Evolutionary conservation across 2,113 vertebrate species (phyloP), one percentile per base, ranked within the genome.

Genomic region (Oreochromis aureus): DNA sequence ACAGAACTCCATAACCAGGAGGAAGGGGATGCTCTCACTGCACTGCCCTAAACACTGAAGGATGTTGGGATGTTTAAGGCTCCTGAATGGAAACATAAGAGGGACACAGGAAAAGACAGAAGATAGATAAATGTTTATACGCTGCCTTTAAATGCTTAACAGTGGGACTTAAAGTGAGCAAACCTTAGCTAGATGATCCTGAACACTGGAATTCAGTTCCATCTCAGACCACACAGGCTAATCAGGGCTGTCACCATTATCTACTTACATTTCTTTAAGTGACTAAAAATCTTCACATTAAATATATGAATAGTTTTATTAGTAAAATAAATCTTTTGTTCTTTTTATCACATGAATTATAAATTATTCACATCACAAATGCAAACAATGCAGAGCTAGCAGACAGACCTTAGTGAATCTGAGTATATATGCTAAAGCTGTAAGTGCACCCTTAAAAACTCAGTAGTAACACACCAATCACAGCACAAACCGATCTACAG

Each of bases 1-100:
- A 92, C 98, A 98, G 92, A 98, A 98, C 94, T 98, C 98, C 98
- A 98, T 98, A 34, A 98, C 97, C 80, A 98, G 96, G 58, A 98
- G 96, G 89, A 97, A 98, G 13, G 98, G 98, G 83, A 98, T 94
- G n/a, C 90, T 97, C 91, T 98, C 98, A 73, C 96, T 97, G 89
- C 97, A 98, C 85, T 98, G 96, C 6, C 98, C 98, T 88, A 98
- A 94, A 95, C 98, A 98, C 95, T 98, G 98, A 80, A 98, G 95
- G 84, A 98, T 96, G 41, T 98, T 98, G 59, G 98, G 97, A 92
- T 98, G 98, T 84, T 98, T 98, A 18, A 98, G 97, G 90, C 97
- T 98, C 94, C 98, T 98, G 89, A 19, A 82, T 54, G 24, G 4
- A 87, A 41, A 86, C 81, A 81, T 16, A 44, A 58, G 58, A 53